phyloP scores from a whole-genome alignment of 2,888 invertebrate species.

The Polydrusus cervinus region DNA sequence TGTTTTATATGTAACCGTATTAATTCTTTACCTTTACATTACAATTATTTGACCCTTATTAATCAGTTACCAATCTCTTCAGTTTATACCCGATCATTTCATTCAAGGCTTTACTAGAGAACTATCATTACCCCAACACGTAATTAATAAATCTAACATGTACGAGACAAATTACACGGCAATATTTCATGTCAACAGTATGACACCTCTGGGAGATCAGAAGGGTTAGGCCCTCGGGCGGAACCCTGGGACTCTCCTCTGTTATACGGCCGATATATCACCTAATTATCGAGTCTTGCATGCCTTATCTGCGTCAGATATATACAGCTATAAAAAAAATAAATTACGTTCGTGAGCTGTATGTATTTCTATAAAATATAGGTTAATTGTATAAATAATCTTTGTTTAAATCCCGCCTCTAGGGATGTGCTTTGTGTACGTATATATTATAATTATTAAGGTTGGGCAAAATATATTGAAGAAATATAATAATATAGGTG shows the following conservation, averaged over 20 bases:
- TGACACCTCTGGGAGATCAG: slow-evolving; percentile 65
- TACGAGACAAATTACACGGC: slow-evolving; percentile 66
- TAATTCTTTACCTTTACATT: no score
- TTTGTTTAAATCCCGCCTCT: slow-evolving; percentile 1
- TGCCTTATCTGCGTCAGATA: slow-evolving; percentile 49
- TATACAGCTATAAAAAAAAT: slow-evolving; percentile 35
- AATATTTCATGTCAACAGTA: slow-evolving; percentile 67
- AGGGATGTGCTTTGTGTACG: neutral
- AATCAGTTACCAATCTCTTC: neutral
- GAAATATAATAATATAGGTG: no score
- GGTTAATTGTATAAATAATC: slow-evolving; percentile 5
- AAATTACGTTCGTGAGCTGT: slow-evolving; percentile 11
- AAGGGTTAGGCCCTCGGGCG: slow-evolving; percentile 64
- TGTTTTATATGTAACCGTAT: no score
- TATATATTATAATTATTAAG: no score
- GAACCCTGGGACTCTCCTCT: slow-evolving; percentile 43
- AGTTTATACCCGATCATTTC: neutral
- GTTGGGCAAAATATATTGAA: no score
- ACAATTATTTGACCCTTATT: neutral
- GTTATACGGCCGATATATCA: slow-evolving; percentile 51
- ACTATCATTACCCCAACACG: slow-evolving; percentile 41
- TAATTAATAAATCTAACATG: slow-evolving; percentile 70
- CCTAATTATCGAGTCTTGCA: slow-evolving; percentile 54
- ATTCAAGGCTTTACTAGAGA: neutral
- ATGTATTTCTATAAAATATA: slow-evolving; percentile 15